Base-by-base conservation (phyloP, 37 sponge, comb jelly and placozoan species). In the Spongia lamella region DNA sequence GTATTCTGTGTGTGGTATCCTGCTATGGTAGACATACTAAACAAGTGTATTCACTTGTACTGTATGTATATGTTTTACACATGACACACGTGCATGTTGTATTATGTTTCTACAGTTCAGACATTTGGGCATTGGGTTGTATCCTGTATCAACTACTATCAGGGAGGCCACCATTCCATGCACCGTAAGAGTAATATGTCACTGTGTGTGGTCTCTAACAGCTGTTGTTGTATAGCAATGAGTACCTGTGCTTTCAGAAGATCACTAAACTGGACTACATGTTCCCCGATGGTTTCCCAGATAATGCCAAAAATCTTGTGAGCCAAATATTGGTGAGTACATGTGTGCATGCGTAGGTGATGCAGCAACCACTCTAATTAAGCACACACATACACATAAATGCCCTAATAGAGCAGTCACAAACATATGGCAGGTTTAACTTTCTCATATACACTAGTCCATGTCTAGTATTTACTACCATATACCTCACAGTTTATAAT, bases 191-290 rank as follows among this genome's bases (percentile, higher is more conserved):
- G 16, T 1, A 7, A n/a, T 37, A 21, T 30, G 21, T 2, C 32
- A n/a, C n/a, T 66, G 38, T 60, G 22, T 7, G 22, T 3, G 6
- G 4, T 5, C 47, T 3, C n/a, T 16, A 26, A 6, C 38, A 37
- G 14, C 14, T 1, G 20, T 39, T 31, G 14, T 67, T 20, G 17
- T 13, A 5, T 60, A 96, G 94, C 43, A 96, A 90, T 83, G 97
- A 96, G 62, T 96, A 96, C 72, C 78, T 88, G 63, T 90, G 90
- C 38, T 96, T 96, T 68, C 97, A 96, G 88, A 93, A 93, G 87
- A 93, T 96, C 35, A 89, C 79, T 2, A 93, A 93, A 31, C 67
- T 80, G 1, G 97, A 96, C 1, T 93, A 87, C 49, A 33, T 49
- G 19, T 75, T 93, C 24, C 97, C 97, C 20, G 93, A 90, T 24